These are phyloP conservation scores for Heliangelus exortis DNA, from an alignment of 2,797 vertebrate genomes.

Conservation along the genomic window DNA sequence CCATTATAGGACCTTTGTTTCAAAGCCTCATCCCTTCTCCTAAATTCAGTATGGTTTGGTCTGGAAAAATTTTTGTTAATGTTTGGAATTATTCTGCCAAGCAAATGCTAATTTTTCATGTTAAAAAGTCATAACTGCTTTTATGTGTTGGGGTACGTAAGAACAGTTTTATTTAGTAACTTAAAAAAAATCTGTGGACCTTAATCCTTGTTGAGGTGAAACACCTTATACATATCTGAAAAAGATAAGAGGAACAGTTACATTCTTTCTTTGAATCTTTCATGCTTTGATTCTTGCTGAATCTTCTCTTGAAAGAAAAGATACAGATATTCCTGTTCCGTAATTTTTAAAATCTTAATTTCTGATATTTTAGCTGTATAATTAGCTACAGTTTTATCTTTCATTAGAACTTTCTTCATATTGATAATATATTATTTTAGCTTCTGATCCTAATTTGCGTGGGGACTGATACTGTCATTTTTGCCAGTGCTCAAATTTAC, in stretches of 20 bases:
- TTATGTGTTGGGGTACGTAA: neutral
- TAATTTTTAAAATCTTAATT: neutral
- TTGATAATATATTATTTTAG: neutral
- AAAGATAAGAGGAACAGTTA: neutral
- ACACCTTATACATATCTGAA: neutral
- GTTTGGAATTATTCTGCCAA: neutral
- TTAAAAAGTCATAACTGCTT: neutral
- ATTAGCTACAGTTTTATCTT: neutral
- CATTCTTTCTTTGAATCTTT: neutral
- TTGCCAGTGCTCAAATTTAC: neutral
- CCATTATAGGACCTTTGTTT: neutral
- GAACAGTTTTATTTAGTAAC: neutral
- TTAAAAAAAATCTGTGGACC: neutral
- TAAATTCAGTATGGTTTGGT: neutral
- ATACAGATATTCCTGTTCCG: neutral
- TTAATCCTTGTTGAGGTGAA: neutral
- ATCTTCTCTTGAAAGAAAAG: neutral
- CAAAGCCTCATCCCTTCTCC: neutral
- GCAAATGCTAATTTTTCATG: neutral
- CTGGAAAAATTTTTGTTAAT: neutral
- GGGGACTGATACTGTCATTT: neutral
- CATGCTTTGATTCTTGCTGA: neutral
- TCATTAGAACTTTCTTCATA: neutral
- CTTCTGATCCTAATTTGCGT: neutral
- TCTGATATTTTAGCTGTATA: neutral